Evolutionary conservation across 2,113 vertebrate genomes (phyloP), one percentile per base, ranked within the genome.

Genomic region (Ceratotherium simum): DNA sequence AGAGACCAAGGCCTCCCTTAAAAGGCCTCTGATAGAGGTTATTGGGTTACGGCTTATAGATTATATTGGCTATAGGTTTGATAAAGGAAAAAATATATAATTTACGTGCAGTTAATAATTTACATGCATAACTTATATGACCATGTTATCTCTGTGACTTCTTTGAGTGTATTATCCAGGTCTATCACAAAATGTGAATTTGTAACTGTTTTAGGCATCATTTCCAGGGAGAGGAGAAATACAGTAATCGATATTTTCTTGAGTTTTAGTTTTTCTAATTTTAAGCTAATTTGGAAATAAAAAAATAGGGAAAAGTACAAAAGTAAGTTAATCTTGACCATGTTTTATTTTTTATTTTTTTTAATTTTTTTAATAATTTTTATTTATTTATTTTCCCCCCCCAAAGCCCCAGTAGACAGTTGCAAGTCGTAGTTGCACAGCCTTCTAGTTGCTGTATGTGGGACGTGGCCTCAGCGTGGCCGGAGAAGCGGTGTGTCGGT

Each of bases 191-290:
- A 58, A 85, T 85, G 27, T 88, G 36, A 91, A 90, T 67, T 92
- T 95, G 64, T 79, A 78, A 70, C 83, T 92, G 14, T 91, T 97
- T 96, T 64, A 85, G 65, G 54, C 6, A 91, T 76, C 17, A 88
- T 79, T 70, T 39, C 18, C 33, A 90, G 18, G 16, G 48, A 91
- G 54, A 65, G 85, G 8, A 97, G 60, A 90, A 95, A 95, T 54
- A 83, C 14, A 82, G n/a, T 36, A 91, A 67, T 62, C 21, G 72
- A 46, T 73, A 67, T 21, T 93, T 83, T 96, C 46, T 95, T 81
- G 21, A 73, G 33, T 65, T 95, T 90, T 92, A 87, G 8, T 36
- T 94, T 92, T 94, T 67, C 60, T 60, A 96, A 64, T 79, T 73
- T n/a, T 72, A 65, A 88, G 33, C 29, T 83, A 3, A 67, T 62